phyloP scores from a whole-genome alignment of 2,113 vertebrate species.

The Neotragus moschatus region DNA sequence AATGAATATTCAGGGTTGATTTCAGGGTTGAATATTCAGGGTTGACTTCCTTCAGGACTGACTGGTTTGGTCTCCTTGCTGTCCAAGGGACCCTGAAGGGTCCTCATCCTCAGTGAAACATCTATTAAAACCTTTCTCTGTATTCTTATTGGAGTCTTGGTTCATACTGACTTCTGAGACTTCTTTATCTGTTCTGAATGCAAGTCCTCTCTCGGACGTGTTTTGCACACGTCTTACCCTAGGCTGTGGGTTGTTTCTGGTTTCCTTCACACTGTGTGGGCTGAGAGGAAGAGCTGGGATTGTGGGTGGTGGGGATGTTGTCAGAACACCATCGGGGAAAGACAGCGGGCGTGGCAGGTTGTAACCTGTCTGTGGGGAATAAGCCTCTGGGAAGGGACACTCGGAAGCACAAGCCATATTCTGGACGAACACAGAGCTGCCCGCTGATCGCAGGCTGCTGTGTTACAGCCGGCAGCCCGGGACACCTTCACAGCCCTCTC shows the following conservation, averaged over 20 bases:
- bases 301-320: rapidly evolving
- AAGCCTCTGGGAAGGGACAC: rapidly evolving
- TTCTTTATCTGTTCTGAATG: not conserved
- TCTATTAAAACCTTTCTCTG: rapidly evolving
- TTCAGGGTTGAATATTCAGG: not conserved
- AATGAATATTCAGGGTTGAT: not conserved
- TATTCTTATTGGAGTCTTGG: not conserved
- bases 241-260: not conserved
- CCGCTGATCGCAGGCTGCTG: not conserved
- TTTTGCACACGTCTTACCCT: not conserved
- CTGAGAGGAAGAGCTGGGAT: not conserved
- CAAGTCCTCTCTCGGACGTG: not conserved
- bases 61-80: not conserved
- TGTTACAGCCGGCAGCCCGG: rapidly evolving
- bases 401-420: rapidly evolving
- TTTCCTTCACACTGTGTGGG: not conserved
- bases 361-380: rapidly evolving
- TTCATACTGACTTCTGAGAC: not conserved
- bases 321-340: too few relatives aligned
- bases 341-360: rapidly evolving
- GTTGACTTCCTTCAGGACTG: not conserved
- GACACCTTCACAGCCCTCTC: rapidly evolving
- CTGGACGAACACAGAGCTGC: not conserved
- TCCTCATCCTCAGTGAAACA: not conserved
- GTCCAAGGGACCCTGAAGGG: not conserved